Evolutionary conservation across 2,888 invertebrate species (phyloP).

Genomic region (Leucania comma): DNA sequence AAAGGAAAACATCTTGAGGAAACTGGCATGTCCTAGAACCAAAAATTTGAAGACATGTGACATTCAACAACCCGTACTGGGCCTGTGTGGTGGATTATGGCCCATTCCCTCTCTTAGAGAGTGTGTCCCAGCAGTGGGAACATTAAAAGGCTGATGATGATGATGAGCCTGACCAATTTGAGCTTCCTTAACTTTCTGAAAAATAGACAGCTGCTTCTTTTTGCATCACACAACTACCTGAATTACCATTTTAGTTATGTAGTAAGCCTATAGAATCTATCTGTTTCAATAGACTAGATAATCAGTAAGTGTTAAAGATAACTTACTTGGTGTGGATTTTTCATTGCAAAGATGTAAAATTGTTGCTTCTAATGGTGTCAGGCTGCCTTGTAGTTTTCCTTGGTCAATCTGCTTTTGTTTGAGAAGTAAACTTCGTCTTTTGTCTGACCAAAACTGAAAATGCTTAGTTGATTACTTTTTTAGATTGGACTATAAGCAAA

Average conservation of each 20-base stretch:
- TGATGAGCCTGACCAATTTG: no score
- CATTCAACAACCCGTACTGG: no score
- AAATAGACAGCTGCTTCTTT: background rate
- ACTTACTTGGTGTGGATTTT: slow-evolving; percentile 73
- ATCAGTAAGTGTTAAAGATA: background rate
- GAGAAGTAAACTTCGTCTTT: slow-evolving; percentile 76
- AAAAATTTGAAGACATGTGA: no score
- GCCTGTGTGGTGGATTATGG: no score
- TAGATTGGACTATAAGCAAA: no score
- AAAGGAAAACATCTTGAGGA: no score
- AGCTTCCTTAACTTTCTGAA: no score
- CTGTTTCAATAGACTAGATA: background rate
- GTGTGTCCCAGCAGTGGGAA: no score
- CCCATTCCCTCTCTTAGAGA: no score
- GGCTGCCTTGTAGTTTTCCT: slow-evolving; percentile 73
- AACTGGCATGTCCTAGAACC: no score
- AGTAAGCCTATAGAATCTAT: background rate
- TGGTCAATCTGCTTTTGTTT: slow-evolving; percentile 81
- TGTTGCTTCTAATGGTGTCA: slow-evolving; percentile 77
- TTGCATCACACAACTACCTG: background rate
- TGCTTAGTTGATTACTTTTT: no score
- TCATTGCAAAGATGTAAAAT: slow-evolving; percentile 75
- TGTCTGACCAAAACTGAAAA: slow-evolving; percentile 83
- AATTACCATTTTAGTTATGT: background rate
- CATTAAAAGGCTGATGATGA: no score